A percentile compares a stretch with the other conserved stretches of the same genome.
These are phyloP conservation scores for Ostrea edulis DNA, from an alignment of 1,140 invertebrate species.

Conservation along the genomic window DNA sequence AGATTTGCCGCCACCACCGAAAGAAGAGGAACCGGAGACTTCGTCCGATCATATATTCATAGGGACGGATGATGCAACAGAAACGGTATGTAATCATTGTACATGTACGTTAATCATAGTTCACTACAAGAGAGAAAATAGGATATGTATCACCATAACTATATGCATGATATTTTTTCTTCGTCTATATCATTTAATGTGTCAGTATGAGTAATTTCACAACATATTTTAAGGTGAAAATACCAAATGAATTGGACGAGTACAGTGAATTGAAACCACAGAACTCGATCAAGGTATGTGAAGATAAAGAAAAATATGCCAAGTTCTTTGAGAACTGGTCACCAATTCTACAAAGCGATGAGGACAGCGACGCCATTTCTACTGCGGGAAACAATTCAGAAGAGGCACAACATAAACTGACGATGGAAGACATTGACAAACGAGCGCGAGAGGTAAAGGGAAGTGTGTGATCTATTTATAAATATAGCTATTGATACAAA, in stretches of 20 bases:
- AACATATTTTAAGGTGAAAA: background rate
- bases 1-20: background rate
- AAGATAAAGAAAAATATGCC: background rate
- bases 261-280: background rate
- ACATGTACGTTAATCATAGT: background rate
- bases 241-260: background rate
- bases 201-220: background rate
- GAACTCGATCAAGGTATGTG: background rate
- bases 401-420: background rate
- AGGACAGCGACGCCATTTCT: background rate
- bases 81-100: background rate
- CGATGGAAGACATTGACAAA: background rate
- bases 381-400: background rate
- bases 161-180: too few relatives aligned
- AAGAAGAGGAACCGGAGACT: background rate
- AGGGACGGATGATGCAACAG: background rate
- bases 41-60: background rate
- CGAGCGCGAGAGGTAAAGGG: background rate
- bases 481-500: too few relatives aligned
- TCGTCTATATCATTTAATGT: too few relatives aligned
- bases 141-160: background rate
- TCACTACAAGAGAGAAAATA: background rate
- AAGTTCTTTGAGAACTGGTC: background rate
- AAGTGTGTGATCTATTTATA: too few relatives aligned
- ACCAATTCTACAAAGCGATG: background rate